Evolutionary conservation across 1,140 invertebrate species (phyloP).

Genomic region (Apis florea): DNA sequence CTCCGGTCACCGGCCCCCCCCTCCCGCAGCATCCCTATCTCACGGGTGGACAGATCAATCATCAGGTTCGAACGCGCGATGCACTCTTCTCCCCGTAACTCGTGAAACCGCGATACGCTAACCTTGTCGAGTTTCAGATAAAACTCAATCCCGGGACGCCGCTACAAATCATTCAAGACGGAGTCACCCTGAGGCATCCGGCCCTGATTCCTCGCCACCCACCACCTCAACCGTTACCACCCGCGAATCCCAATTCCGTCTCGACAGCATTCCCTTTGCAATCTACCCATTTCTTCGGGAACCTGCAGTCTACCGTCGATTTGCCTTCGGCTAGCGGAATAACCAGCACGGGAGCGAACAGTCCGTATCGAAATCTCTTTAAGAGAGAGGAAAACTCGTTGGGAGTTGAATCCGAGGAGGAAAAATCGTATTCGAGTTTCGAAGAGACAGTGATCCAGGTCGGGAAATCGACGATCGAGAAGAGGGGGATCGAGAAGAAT

Average conservation of each 20-base stretch:
- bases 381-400: slow-evolving; percentile 63
- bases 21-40: slow-evolving; percentile 82
- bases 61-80: slow-evolving; percentile 62
- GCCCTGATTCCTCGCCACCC: slow-evolving; percentile 55
- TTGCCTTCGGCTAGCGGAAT: slow-evolving; percentile 10
- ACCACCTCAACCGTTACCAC: slow-evolving; percentile 69
- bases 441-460: too few relatives aligned
- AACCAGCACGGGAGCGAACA: slow-evolving; percentile 3
- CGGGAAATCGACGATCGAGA: slow-evolving; percentile 23
- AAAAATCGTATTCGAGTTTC: neutral
- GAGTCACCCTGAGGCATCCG: slow-evolving; percentile 75
- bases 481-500: slow-evolving; percentile 32
- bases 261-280: slow-evolving; percentile 39
- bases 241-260: slow-evolving; percentile 62
- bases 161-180: slow-evolving; percentile 72
- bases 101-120: too few relatives aligned
- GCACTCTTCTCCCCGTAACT: too few relatives aligned
- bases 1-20: slow-evolving; percentile 81
- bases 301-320: neutral
- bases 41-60: slow-evolving; percentile 86
- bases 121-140: slow-evolving; percentile 62
- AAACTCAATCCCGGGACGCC: slow-evolving; percentile 76
- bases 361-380: slow-evolving; percentile 67
- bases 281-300: slow-evolving; percentile 57
- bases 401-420: slow-evolving; percentile 45